A percentile compares a stretch with the other conserved stretches of the same genome.
Evolutionary conservation across 2,797 vertebrate genomes (phyloP).

Genomic region (Enteromius treurensis): DNA sequence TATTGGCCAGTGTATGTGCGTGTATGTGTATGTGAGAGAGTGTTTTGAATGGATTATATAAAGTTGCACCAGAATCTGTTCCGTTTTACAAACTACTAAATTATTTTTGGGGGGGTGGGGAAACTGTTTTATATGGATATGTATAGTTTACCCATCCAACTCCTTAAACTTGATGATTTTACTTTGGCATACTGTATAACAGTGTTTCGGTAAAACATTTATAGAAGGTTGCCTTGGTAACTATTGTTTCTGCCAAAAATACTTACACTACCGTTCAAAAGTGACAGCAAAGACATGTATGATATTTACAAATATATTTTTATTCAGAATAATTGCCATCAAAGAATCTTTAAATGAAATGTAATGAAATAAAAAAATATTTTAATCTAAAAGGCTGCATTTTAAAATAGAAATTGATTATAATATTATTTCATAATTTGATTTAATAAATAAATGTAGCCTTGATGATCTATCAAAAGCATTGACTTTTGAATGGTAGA

Average conservation of each 20-base stretch:
- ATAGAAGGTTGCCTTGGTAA: neutral
- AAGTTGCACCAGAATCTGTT: conserved; percentile 9
- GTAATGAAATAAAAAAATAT: neutral
- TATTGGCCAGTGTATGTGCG: neutral
- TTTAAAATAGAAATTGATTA: neutral
- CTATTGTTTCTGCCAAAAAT: conserved; percentile 18
- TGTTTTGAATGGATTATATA: neutral
- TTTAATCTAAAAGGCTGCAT: neutral
- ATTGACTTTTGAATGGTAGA: neutral
- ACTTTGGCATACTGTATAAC: neutral
- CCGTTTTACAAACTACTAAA: conserved; percentile 21
- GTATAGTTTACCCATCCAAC: conserved; percentile 22
- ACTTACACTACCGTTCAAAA: neutral
- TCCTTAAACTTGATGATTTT: conserved; percentile 29
- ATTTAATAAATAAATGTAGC: neutral
- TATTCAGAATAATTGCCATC: neutral
- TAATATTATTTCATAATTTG: neutral
- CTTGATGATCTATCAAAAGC: neutral
- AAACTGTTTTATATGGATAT: conserved; percentile 22
- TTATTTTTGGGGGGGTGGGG: neutral
- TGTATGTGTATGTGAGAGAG: neutral
- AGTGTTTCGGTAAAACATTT: neutral
- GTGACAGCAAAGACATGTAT: neutral
- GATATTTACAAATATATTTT: neutral
- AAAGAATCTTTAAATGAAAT: neutral